Evolutionary conservation across 2,888 invertebrate genomes (phyloP), one percentile per base, ranked within the genome.

Genomic region (Apamea epomidion): DNA sequence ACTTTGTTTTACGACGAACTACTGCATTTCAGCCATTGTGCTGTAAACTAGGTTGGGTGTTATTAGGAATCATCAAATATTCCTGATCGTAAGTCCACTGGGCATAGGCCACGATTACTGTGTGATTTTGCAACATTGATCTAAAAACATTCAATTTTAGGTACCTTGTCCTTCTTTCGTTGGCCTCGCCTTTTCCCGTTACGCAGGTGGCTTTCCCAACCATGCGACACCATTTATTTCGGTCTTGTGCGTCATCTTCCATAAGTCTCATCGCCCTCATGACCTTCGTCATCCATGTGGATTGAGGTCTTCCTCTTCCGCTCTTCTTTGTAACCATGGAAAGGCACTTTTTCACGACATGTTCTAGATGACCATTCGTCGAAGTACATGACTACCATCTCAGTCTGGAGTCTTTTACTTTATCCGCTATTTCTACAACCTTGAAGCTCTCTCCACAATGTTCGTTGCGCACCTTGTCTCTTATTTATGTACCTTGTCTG

Each of bases 1-100:
- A 83, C 65, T 81, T 86, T 84, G 85, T 78, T 73, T 78, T 84
- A 85, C 76, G 64, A 79, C 60, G n/a, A 76, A 85, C 68, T 86
- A 85, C 68, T 82, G 73, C 10, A 70, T 73, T 85, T 85, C 73
- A 70, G 74, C 68, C 76, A 80, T 85, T 85, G 71, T 72, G 68
- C 71, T 74, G 73, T 82, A 73, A 42, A 80, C 51, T 54, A 62
- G 60, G 48, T 42, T 32, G 18, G 29, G 5, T 74, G 67, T 68
- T 60, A 65, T 74, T 74, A 37, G 12, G 12, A 21, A 42, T n/a
- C 62, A 85, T 74, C 62, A 74, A 71, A 83, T 73, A 67, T 68
- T 62, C 6, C 32, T 16, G 0, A 65, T 37, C 5, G 54, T 37
- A 76, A 69, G 2, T 58, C 54, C 29, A 25, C 45, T 77, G 45